Evolutionary conservation across 35 echinoderm and acorn worm genomes (phyloP).

Genomic region (Chiridota heheva): DNA sequence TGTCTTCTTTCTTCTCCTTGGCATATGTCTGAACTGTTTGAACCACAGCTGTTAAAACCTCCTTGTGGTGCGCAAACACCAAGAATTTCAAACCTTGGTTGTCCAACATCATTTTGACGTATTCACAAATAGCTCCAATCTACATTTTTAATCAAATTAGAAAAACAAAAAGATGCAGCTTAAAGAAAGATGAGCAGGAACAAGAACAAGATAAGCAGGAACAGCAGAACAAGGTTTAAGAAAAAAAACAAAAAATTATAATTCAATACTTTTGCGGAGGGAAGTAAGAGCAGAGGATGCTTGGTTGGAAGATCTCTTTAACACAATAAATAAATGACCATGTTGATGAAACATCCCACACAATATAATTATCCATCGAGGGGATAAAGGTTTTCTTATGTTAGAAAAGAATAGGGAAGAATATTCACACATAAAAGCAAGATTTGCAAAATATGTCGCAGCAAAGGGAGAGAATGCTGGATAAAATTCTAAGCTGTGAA

Average conservation of each 20-base stretch:
- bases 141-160: background rate
- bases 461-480: too few relatives aligned
- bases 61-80: constrained; percentile 82
- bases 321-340: too few relatives aligned
- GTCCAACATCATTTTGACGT: constrained; percentile 66
- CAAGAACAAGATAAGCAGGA: background rate
- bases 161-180: background rate
- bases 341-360: too few relatives aligned
- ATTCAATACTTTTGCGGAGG: background rate
- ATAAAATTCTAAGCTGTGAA: too few relatives aligned
- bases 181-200: background rate
- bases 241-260: background rate
- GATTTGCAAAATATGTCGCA: too few relatives aligned
- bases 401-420: too few relatives aligned
- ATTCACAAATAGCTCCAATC: constrained; percentile 78
- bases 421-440: too few relatives aligned
- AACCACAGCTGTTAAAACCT: constrained; percentile 49
- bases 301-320: too few relatives aligned
- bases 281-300: background rate
- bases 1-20: constrained; percentile 31
- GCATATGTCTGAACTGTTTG: constrained; percentile 55
- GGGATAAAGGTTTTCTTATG: too few relatives aligned
- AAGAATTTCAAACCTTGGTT: constrained; percentile 69
- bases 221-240: background rate
- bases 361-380: too few relatives aligned